Conservation (phyloP, 2,113 vertebrate genomes). For the Chamaea fasciata region DNA sequence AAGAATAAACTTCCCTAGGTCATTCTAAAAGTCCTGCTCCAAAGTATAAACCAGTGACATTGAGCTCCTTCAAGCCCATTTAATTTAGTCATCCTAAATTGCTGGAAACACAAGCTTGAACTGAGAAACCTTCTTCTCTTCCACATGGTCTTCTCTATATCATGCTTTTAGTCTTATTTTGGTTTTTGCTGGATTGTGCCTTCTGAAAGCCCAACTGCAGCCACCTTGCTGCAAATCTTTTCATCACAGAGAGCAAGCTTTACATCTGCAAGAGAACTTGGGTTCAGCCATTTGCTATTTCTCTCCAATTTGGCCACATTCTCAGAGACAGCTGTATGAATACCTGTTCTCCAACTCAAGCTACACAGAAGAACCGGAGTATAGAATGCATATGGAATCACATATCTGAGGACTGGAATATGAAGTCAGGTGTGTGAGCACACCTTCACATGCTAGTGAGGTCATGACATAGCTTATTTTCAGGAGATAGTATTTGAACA, state of each 20-base stretch:
- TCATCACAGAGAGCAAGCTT: neutral
- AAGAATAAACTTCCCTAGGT: neutral
- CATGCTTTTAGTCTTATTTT: accelerated
- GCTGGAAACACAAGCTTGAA: neutral
- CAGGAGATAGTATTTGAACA: neutral
- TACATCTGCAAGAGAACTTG: neutral
- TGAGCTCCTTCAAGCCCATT: neutral
- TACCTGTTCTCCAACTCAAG: neutral
- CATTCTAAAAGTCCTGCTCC: neutral
- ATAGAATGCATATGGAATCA: neutral
- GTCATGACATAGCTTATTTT: neutral
- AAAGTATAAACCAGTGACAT: neutral
- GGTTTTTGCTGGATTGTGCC: neutral
- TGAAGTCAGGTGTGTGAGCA: neutral
- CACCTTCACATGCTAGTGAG: neutral
- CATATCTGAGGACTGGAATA: neutral
- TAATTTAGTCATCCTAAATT: neutral
- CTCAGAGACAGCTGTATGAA: neutral
- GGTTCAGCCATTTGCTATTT: neutral
- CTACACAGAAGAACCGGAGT: neutral
- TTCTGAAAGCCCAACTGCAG: neutral
- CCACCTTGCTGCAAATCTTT: neutral
- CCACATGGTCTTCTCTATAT: neutral
- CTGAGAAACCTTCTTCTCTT: neutral
- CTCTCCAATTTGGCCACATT: neutral